Evolutionary conservation across 2,888 invertebrate species (phyloP), one percentile per base, ranked within the genome.

Genomic region (Apodemia zela): DNA sequence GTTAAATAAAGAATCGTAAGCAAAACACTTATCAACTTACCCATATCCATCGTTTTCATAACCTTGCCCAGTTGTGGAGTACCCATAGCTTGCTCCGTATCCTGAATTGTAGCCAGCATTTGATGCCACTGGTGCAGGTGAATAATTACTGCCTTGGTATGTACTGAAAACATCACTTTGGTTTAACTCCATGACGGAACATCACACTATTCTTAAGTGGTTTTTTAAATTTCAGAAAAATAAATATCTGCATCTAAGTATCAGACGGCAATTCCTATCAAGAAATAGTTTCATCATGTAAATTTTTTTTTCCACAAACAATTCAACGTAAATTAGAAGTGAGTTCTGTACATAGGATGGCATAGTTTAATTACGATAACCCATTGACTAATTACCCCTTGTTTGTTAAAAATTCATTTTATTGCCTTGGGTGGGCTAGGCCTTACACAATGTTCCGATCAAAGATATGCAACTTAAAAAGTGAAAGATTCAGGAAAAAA

Each of bases 241-340:
- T 75, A 72, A 72, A 62, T 79, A 71, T 89, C 89, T 85, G 87
- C 89, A 89, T 83, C 66, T 89, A 69, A 84, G 87, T 89, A 70
- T 89, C 79, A 87, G 89, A 89, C 87, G 89, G 89, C 89, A 89
- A 88, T 89, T 89, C 88, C 89, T 89, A 89, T 88, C 85, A 78
- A 68, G 66, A 62, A 67, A 62, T 65, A 68, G 61, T 71, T 67
- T 74, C 73, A 75, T 75, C 74, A 74, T 69, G n/a, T 8, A 49
- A 49, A 29, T 3, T 5, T 3, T 29, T 29, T 29, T 29, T 29
- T 29, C 4, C 3, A 3, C 29, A 29, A 29, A 29, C 3, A 29
- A 29, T 29, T 29, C 25, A 25, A 2, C 4, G 3, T 25, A 25
- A 25, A 25, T 1, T 25, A 0, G 25, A 3, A 25, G 3, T 25